Conservation (phyloP, 2,113 vertebrate genomes). For the Corythaixoides concolor region DNA sequence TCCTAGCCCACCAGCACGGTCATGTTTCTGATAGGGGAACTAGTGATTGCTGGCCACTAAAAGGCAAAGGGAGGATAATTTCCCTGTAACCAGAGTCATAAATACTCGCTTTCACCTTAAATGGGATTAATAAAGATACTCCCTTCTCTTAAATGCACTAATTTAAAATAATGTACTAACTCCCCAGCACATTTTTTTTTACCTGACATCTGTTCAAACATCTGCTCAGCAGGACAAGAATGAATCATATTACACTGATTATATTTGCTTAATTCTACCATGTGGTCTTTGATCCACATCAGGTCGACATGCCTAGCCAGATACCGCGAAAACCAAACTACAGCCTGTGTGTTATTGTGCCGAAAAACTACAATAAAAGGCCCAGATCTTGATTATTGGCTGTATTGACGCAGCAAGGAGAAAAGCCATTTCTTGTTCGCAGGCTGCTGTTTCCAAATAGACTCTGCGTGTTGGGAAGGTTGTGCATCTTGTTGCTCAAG, state of each 20-base stretch:
- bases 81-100: conserved; percentile 16
- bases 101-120: conserved; percentile 60
- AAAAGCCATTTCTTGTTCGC: not conserved
- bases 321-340: not conserved
- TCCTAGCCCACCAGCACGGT: not conserved
- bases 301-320: not conserved
- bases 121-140: conserved; percentile 52
- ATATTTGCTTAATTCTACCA: conserved; percentile 40
- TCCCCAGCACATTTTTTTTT: conserved; percentile 16
- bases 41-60: not conserved
- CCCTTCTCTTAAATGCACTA: conserved; percentile 59
- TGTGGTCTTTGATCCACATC: conserved; percentile 3
- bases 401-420: accelerated
- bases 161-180: conserved; percentile 58
- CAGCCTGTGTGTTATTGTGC: not conserved
- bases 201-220: conserved; percentile 71
- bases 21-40: not conserved
- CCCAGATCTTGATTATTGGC: not conserved
- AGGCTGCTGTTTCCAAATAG: not conserved
- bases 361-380: not conserved
- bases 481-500: not conserved
- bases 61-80: conserved; percentile 28
- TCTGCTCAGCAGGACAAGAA: conserved; percentile 46
- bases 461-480: accelerated
- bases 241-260: conserved; percentile 60